Base-by-base conservation (phyloP, 2,113 vertebrate genomes). In the Neolamprologus ventralis region DNA sequence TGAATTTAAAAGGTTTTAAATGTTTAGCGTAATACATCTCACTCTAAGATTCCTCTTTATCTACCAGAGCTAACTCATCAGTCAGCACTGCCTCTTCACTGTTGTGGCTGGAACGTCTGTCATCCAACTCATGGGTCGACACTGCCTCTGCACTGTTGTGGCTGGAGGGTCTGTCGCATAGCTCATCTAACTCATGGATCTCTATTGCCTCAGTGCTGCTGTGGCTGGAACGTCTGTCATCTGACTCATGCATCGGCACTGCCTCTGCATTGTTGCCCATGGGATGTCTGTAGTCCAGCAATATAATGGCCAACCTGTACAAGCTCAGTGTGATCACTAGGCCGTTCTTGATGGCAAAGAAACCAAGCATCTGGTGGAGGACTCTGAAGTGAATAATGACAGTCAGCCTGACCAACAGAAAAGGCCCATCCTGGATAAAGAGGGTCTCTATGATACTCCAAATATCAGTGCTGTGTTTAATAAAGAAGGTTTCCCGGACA, bases 351-450 rank as follows among this genome's bases (percentile, higher is more conserved):
- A 97, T 97, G 5, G 98, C 94, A 42, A 99, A 99, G 96, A 99
- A 99, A 19, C 97, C 94, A 78, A 99, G 93, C 99, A 99, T 99
- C 92, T 99, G 98, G 90, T 97, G 97, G 85, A 97, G 94, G 81
- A 98, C 96, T 6, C 90, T 16, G 82, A 96, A 98, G 80, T 96
- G 91, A 11, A 91, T 95, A 96, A 99, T 98, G 84, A 99, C 93
- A 1, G 95, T 94, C 37, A 99, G 94, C 2, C 99, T 96, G 68
- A 98, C 96, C 5, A 97, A 81, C 53, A 99, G 96, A 89, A 99
- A 99, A 12, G 99, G 99, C 0, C 98, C 99, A 0, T 99, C 98
- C 89, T 99, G 98, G 71, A 99, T 98, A 87, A 99, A 97, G 55
- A 99, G 82, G 23, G 97, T 97, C 94, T 98, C 97, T 8, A 97